A percentile compares a stretch with the other conserved stretches of the same genome.
These are phyloP conservation scores for Tenthredo livida DNA, from an alignment of 2,888 invertebrate genomes.

Conservation along the genomic window DNA sequence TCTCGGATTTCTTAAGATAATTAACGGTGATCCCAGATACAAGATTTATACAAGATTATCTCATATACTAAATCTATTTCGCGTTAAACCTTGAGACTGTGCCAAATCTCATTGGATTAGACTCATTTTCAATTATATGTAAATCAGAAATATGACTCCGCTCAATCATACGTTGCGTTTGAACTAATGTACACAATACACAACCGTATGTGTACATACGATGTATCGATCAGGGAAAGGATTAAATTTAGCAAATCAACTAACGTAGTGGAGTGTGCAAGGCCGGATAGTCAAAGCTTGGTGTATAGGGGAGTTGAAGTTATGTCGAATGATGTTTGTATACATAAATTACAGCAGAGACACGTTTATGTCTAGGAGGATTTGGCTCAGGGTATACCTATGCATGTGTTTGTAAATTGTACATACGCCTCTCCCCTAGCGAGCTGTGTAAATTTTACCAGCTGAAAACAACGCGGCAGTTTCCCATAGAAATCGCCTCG, in stretches of 20 bases:
- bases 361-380: conserved; percentile 27
- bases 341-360: conserved; percentile 40
- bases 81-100: background rate
- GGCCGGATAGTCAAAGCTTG: conserved; percentile 34
- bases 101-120: background rate
- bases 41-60: background rate
- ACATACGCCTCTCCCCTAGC: background rate
- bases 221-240: conserved; percentile 19
- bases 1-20: background rate
- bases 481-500: background rate
- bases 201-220: background rate
- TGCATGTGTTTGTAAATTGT: background rate
- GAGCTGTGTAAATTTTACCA: conserved; percentile 39
- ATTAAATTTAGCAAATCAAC: conserved; percentile 48
- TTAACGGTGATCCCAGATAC: background rate
- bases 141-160: background rate
- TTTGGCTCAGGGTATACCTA: background rate
- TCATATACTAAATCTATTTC: background rate
- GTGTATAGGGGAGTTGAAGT: conserved; percentile 31
- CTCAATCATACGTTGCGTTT: background rate
- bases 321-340: conserved; percentile 25
- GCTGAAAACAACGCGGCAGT: conserved; percentile 29
- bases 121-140: background rate
- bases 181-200: background rate
- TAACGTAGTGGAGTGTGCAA: conserved; percentile 24